Base-by-base conservation (phyloP, 2,888 invertebrate species). In the Amiota mariae region DNA sequence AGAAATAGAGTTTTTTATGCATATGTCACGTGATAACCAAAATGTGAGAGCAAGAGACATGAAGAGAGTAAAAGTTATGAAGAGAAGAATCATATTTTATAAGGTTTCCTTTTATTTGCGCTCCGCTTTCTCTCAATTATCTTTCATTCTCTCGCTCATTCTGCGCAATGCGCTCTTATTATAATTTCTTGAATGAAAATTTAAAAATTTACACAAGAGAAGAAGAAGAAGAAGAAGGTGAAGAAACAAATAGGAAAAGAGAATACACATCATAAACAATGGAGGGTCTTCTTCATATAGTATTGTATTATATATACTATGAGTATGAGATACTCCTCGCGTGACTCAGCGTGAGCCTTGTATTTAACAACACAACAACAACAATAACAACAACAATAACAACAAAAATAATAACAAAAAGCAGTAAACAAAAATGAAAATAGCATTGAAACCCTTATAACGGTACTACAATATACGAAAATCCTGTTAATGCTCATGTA, bases 401-500 rank as follows among this genome's bases (percentile, higher is more conserved):
- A 36, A 36, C 3, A 36, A 36, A 36, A 6, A 36, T 36, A 36
- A 36, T 36, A 36, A 36, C 36, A 36, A 36, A 2, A 36, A 36
- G 36, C 2, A 36, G 6, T 36, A 36, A 36, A 10, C 13, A 54
- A 54, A 54, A 54, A 54, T 8, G 12, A 54, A 54, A 54, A 54
- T 24, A 3, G 54, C 9, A 54, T n/a, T 54, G 15, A 54, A 54
- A 13, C 54, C 54, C 54, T 51, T 70, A 73, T 51, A 56, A 67
- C 57, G 56, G 47, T 49, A 24, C 20, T 13, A 8, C 51, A 24
- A 24, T 24, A 3, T 24, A 70, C 15, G 73, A 76, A 80, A 74
- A 81, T 76, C 75, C 79, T 77, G 79, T 76, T 81, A 80, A 80
- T 80, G 77, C 79, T 78, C 81, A 74, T 72, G 78, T 76, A 78